phyloP scores from a whole-genome alignment of 2,113 vertebrate species.

The Chlamydotis undulata region DNA sequence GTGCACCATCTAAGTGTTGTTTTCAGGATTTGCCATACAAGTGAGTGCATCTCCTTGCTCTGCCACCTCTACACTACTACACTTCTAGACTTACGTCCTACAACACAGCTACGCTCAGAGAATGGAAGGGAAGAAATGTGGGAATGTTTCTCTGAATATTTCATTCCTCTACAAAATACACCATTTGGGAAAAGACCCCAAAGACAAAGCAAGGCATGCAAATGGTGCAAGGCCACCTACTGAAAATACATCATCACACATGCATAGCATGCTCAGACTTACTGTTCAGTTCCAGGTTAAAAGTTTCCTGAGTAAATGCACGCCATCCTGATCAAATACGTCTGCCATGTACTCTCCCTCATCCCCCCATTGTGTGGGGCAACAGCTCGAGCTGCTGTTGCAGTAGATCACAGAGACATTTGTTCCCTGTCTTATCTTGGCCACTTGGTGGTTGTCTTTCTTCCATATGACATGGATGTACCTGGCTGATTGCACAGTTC shows the following conservation, averaged over 20 bases:
- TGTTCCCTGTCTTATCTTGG: background rate
- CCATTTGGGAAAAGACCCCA: background rate
- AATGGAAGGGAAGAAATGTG: background rate
- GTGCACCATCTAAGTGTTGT: background rate
- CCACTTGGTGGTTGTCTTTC: background rate
- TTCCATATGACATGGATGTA: background rate
- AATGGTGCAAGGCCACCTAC: background rate
- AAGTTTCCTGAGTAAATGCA: background rate
- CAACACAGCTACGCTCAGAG: background rate
- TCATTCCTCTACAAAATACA: background rate
- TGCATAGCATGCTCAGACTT: background rate
- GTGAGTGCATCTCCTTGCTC: background rate
- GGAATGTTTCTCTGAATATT: background rate
- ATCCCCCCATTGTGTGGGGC: background rate
- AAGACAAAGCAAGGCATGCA: background rate
- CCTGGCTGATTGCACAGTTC: background rate
- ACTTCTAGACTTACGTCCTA: background rate
- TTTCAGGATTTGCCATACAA: background rate
- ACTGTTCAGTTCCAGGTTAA: background rate
- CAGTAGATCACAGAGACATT: background rate
- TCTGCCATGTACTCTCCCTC: background rate
- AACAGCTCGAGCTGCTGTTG: background rate
- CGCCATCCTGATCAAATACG: background rate
- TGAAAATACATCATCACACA: background rate
- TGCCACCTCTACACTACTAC: background rate